A percentile compares a stretch with the other conserved stretches of the same genome.
These are phyloP conservation scores for Stichodactyla mertensii DNA, from an alignment of 64 coral and sea anemone genomes.

Conservation along the genomic window DNA sequence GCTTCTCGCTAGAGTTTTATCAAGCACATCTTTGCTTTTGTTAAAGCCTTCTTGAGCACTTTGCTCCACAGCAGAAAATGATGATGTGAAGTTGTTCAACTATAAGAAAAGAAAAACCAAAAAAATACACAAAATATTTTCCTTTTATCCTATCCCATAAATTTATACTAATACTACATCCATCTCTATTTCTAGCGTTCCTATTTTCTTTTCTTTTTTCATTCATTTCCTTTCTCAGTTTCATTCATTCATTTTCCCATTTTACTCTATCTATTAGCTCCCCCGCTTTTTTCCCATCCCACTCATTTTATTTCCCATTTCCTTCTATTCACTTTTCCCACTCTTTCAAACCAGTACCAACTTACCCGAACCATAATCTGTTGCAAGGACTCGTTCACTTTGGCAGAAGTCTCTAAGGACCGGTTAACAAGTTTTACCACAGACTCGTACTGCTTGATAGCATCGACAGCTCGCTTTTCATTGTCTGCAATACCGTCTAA, in stretches of 20 bases:
- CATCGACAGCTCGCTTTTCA: conserved; percentile 47
- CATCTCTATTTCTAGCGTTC: too few relatives aligned
- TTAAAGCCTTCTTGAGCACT: not conserved
- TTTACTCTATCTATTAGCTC: too few relatives aligned
- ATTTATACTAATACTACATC: too few relatives aligned
- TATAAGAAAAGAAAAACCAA: not conserved
- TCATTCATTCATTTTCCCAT: too few relatives aligned
- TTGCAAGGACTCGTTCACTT: conserved; percentile 68
- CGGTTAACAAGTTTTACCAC: conserved; percentile 49
- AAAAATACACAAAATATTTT: not conserved
- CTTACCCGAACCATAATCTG: conserved; percentile 64
- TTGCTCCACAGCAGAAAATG: conserved; percentile 17
- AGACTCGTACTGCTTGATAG: conserved; percentile 76
- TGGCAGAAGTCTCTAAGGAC: conserved; percentile 58
- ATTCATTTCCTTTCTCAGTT: too few relatives aligned
- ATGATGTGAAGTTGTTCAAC: conserved; percentile 10
- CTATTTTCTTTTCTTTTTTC: not conserved
- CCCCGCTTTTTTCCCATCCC: too few relatives aligned
- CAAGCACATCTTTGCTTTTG: not conserved
- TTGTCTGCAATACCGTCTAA: conserved; percentile 34
- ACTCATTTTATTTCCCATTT: not conserved
- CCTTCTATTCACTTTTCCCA: not conserved
- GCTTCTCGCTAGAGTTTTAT: conserved; percentile 22
- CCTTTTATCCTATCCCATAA: too few relatives aligned
- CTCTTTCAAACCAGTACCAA: not conserved